Evolutionary conservation across 2,888 invertebrate genomes (phyloP).

Genomic region (Ormyrus thymus): DNA sequence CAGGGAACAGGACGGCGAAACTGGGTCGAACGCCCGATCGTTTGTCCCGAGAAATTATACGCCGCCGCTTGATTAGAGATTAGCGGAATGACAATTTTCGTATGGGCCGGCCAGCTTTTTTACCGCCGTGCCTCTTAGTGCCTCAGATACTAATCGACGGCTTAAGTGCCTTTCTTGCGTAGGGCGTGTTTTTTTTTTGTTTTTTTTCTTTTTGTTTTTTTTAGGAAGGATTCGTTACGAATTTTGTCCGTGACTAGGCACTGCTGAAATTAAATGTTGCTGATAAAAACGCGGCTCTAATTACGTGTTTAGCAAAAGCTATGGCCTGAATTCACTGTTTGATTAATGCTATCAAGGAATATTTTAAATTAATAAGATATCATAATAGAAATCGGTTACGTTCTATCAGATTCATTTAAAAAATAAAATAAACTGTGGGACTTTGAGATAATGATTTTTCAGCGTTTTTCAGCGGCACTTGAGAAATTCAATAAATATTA

Average conservation of each 20-base stretch:
- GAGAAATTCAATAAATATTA: background rate
- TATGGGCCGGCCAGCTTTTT: background rate
- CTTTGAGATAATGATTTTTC: background rate
- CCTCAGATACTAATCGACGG: too few species aligned
- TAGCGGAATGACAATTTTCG: constrained; percentile 29
- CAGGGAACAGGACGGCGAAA: constrained; percentile 5
- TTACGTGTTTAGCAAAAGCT: background rate
- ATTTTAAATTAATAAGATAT: too few species aligned
- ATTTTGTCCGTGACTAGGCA: background rate
- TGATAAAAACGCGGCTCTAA: background rate
- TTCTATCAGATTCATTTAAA: too few species aligned
- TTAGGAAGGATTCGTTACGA: background rate
- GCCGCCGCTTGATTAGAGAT: background rate
- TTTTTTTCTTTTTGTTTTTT: too few species aligned
- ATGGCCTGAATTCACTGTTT: background rate
- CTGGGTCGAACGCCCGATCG: constrained; percentile 38
- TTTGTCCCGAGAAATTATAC: background rate
- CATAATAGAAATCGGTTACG: too few species aligned
- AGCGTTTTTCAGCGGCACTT: too few species aligned
- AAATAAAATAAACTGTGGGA: background rate
- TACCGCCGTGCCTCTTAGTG: background rate
- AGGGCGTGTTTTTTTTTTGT: too few species aligned
- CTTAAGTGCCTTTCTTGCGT: background rate
- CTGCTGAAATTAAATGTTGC: background rate
- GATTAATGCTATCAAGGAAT: too few species aligned